Base-by-base conservation (phyloP, 2,888 invertebrate genomes). In the Perithous albicinctus region DNA sequence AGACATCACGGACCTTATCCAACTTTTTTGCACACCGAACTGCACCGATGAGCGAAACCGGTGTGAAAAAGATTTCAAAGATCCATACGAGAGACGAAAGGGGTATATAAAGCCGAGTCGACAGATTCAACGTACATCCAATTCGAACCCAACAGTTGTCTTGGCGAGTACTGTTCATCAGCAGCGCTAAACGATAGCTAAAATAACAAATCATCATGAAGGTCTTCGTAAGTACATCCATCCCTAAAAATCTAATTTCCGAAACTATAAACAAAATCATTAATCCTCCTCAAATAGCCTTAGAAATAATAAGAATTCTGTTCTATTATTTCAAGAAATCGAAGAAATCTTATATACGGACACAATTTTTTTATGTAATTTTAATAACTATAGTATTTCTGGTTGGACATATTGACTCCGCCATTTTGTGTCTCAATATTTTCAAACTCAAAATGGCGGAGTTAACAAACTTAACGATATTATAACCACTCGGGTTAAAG, bases 151-250 rank as follows among this genome's bases (percentile, higher is more conserved):
- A 67, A 75, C 84, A 85, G 85, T 88, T 86, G 86, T 87, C 88
- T 87, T 85, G 82, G 87, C 90, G 90, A 90, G 87, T 90, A 87
- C 89, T 90, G 89, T 84, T 78, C 77, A 48, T 74, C 80, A 84
- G 85, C 86, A 90, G 90, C 90, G 90, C 86, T 79, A 59, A 80
- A 82, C 86, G 87, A 84, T 84, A 89, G 85, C 87, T 82, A 61
- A 41, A 46, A 64, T 46, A 43, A 59, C 15, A 38, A 32, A 84
- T 83, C 82, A 82, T 35, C 80, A 91, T 91, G 91, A 89, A 88
- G 78, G 51, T 81, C 43, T 79, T 89, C 64, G 91, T 91, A 80
- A 90, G 90, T 89, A 64, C 20, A 23, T 26, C 10, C n/a, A 7
- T 18, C 69, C 23, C 7, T 1, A 26, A 51, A 15, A 15, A 32